Base-by-base conservation (phyloP, 2,797 vertebrate genomes). In the Novumbra hubbsi region DNA sequence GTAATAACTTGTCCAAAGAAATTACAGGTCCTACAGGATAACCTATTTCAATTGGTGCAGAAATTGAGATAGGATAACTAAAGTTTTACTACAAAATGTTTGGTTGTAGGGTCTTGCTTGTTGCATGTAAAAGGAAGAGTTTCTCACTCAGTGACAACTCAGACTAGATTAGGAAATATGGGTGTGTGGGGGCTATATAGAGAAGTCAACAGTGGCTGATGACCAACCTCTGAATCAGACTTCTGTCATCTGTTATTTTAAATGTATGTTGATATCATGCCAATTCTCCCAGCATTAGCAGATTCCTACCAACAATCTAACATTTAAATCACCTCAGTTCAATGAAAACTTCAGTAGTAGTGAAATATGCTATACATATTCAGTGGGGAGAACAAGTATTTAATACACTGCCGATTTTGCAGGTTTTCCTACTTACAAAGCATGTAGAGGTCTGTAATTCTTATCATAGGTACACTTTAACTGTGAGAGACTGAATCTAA, bases 81-180 rank as follows among this genome's bases (percentile, higher is more conserved):
- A 0, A 32, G 41, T 66, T 70, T 73, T 70, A 70, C 69, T 30
- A 1, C 28, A 8, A 30, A 70, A 70, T 5, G 2, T 15, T 38
- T 34, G 70, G 17, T 30, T 71, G 70, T 11, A 52, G 49, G 30
- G n/a, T 50, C 34, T 64, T 55, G 71, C 68, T 71, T 48, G 74
- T 27, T 63, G 21, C 76, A 48, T 78, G 73, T 48, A 16, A 74
- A 67, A 28, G 9, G 50, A 38, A 7, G 5, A 63, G 68, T 64
- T 67, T 49, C 76, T 76, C 84, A 72, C 80, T 38, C 80, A 28
- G 21, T 74, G n/a, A 86, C 80, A 82, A 81, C 71, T 87, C 79
- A 84, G 63, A 19, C 38, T 0, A 8, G 28, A 71, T 78, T 30
- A 70, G 84, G 82, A 86, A 82, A 78, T 80, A 32, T 49, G 57